Evolutionary conservation across 2,888 invertebrate genomes (phyloP).

Genomic region (Pilophorus perplexus): DNA sequence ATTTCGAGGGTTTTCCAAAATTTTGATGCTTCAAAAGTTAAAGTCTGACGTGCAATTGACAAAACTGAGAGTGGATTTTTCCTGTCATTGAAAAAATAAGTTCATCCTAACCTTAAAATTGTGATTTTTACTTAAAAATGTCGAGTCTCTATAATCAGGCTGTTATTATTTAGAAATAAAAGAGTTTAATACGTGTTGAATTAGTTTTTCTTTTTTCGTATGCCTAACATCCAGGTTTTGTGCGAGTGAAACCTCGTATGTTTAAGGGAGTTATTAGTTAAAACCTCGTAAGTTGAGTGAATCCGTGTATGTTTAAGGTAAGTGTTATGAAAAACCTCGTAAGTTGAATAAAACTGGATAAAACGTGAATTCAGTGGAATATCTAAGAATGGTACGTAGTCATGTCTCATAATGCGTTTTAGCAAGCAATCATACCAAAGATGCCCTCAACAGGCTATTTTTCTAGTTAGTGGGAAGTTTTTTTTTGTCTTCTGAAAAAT

Average conservation of each 20-base stretch:
- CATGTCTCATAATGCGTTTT: not conserved
- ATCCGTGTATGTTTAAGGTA: slow-evolving; percentile 1
- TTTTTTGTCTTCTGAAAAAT: not conserved
- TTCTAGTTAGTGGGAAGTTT: not conserved
- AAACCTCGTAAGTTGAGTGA: not conserved
- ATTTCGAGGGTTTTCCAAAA: not conserved
- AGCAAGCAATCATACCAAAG: not conserved
- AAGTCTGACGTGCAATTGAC: not conserved
- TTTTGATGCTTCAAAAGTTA: not conserved
- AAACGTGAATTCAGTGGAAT: not conserved
- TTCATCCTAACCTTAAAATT: no score
- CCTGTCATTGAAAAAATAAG: not conserved
- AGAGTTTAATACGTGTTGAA: not conserved
- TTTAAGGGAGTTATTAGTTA: not conserved
- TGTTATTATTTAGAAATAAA: not conserved
- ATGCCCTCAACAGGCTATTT: not conserved
- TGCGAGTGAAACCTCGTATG: not conserved
- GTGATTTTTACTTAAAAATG: not conserved
- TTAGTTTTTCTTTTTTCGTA: not conserved
- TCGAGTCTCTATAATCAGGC: no score
- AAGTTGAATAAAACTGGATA: not conserved
- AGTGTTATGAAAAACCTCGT: not conserved
- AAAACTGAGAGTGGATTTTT: not conserved
- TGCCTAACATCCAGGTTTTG: not conserved
- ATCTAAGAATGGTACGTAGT: not conserved